phyloP scores from a whole-genome alignment of 2,797 vertebrate species.

The Esox lucius region DNA sequence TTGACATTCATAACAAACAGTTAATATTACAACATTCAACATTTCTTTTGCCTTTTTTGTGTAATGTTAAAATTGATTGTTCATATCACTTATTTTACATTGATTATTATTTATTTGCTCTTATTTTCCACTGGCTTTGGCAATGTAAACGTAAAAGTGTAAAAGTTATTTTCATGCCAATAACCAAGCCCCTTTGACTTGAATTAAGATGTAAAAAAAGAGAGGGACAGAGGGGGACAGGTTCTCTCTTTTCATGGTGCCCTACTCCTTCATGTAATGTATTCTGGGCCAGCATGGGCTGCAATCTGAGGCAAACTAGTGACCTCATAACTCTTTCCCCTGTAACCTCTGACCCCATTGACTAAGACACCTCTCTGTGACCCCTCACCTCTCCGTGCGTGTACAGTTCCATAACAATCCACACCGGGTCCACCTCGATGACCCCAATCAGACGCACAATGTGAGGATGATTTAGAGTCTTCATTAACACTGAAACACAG shows the following conservation, averaged over 20 bases:
- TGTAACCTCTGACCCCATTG: neutral
- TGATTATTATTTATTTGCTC: too few relatives aligned
- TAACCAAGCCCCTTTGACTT: too few relatives aligned
- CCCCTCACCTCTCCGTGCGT: slow-evolving; percentile 85
- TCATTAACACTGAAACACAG: slow-evolving; percentile 84
- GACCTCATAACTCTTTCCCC: neutral
- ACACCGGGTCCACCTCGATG: slow-evolving; percentile 87
- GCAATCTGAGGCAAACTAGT: neutral
- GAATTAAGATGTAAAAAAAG: neutral
- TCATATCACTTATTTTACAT: too few relatives aligned
- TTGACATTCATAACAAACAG: too few relatives aligned
- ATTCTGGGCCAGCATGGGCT: neutral
- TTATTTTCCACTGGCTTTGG: too few relatives aligned
- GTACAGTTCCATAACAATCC: slow-evolving; percentile 96
- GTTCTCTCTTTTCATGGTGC: neutral
- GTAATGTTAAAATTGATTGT: too few relatives aligned
- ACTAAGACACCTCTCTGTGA: neutral
- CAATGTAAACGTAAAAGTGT: too few relatives aligned
- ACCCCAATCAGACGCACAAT: slow-evolving; percentile 90
- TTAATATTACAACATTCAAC: too few relatives aligned
- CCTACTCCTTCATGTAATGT: neutral
- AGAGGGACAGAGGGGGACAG: neutral
- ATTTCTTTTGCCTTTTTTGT: too few relatives aligned
- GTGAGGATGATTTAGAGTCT: slow-evolving; percentile 87
- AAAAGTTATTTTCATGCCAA: too few relatives aligned